These are phyloP conservation scores for Yoshiicerus persimilis DNA, from an alignment of 1,140 invertebrate species.

Conservation along the genomic window DNA sequence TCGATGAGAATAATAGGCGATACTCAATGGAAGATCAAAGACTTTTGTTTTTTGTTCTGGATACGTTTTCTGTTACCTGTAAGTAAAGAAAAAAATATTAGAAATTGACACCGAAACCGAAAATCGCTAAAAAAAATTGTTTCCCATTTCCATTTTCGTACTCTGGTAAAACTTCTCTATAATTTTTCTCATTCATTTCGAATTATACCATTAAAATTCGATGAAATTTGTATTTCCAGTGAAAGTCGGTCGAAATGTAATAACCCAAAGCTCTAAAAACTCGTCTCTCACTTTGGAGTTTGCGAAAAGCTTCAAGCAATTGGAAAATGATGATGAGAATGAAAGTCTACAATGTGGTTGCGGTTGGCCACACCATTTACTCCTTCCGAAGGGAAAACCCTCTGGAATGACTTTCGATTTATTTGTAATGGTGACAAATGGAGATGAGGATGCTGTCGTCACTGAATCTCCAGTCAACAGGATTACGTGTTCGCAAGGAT, in stretches of 20 bases:
- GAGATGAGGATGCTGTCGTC: background rate
- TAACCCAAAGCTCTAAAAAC: background rate
- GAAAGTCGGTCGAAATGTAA: background rate
- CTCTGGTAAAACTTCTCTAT: too few relatives aligned
- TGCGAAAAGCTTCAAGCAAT: background rate
- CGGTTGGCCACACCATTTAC: slow-evolving; percentile 51
- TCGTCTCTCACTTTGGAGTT: background rate
- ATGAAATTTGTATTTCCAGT: too few relatives aligned
- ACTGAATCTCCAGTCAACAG: background rate
- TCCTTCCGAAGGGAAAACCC: slow-evolving; percentile 49
- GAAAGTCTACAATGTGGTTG: slow-evolving; percentile 48
- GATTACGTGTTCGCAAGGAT: slow-evolving; percentile 52
- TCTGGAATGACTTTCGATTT: slow-evolving; percentile 50
- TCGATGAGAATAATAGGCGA: slow-evolving; percentile 66
- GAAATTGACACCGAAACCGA: background rate
- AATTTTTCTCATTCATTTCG: too few relatives aligned
- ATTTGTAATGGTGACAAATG: slow-evolving; percentile 51
- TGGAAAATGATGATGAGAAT: background rate
- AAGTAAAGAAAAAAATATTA: slow-evolving; percentile 41
- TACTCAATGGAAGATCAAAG: slow-evolving; percentile 68
- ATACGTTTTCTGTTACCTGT: slow-evolving; percentile 69
- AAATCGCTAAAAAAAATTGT: background rate
- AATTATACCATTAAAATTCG: too few relatives aligned
- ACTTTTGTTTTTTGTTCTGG: slow-evolving; percentile 72
- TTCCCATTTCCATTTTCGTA: too few relatives aligned